phyloP scores from a whole-genome alignment of 1,140 invertebrate genomes.

The Archivesica marissinica region DNA sequence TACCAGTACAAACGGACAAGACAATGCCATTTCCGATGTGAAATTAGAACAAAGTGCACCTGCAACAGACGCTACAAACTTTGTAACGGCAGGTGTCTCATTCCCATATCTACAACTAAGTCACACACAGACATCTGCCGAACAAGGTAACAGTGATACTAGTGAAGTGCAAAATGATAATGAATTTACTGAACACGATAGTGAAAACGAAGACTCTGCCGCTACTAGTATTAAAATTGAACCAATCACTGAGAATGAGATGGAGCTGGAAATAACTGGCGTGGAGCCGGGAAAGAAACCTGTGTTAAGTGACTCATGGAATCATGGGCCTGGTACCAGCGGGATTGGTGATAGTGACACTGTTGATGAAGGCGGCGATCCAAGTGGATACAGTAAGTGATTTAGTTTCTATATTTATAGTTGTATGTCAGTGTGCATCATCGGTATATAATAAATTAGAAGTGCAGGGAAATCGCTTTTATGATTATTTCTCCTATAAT shows the following conservation, averaged over 20 bases:
- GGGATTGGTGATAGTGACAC: not conserved
- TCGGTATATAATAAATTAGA: too few relatives aligned
- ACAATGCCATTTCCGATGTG: not conserved
- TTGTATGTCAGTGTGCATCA: not conserved
- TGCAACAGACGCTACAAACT: not conserved
- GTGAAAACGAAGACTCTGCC: constrained; percentile 23
- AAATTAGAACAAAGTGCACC: constrained; percentile 12
- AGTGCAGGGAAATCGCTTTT: too few relatives aligned
- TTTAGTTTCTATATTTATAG: not conserved
- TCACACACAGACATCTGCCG: constrained; percentile 8
- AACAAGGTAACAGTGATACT: not conserved
- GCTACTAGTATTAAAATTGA: constrained; percentile 55
- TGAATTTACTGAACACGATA: not conserved
- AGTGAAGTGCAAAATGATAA: constrained; percentile 1
- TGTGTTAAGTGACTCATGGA: not conserved
- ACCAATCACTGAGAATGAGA: constrained; percentile 55
- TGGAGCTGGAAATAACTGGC: constrained; percentile 55
- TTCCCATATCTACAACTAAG: constrained; percentile 12
- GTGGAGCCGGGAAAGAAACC: constrained; percentile 42
- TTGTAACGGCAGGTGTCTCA: not conserved
- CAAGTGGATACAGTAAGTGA: constrained; percentile 36
- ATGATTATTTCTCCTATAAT: too few relatives aligned
- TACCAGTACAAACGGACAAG: not conserved
- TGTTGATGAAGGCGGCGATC: not conserved
- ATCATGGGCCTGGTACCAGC: not conserved